These are phyloP conservation scores for Heliconius nattereri DNA, from an alignment of 1,140 invertebrate species.

Conservation along the genomic window DNA sequence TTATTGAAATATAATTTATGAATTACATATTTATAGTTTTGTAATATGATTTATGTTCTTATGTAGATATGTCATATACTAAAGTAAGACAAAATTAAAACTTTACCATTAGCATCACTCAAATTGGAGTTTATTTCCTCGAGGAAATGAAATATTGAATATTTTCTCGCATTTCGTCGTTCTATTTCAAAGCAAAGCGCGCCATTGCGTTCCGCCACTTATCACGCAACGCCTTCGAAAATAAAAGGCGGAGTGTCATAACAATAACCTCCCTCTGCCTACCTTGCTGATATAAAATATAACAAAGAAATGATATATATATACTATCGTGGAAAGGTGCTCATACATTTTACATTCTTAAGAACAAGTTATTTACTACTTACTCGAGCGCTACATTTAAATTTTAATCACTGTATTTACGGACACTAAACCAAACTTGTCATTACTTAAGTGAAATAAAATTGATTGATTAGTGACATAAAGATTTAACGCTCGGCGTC, in stretches of 20 bases:
- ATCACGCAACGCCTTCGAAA: no score
- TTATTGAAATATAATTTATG: no score
- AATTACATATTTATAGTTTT: neutral
- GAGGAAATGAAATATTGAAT: no score
- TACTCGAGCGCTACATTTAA: constrained; percentile 17
- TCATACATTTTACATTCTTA: neutral
- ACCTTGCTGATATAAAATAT: no score
- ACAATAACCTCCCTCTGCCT: no score
- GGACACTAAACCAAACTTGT: constrained; percentile 41
- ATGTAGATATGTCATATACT: neutral
- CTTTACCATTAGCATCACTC: no score
- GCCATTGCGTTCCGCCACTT: no score
- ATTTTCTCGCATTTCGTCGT: no score
- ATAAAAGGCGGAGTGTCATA: no score
- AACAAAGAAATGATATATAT: neutral
- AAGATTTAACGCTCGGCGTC: constrained; percentile 65
- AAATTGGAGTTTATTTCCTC: no score
- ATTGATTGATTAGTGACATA: constrained; percentile 74
- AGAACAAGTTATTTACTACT: constrained; percentile 27
- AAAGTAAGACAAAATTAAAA: no score
- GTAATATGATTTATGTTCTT: neutral
- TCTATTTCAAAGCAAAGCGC: no score
- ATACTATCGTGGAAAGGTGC: neutral
- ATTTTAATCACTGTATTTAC: constrained; percentile 31
- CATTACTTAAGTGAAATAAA: constrained; percentile 54